phyloP scores from a whole-genome alignment of 2,888 invertebrate genomes.

The Lagria hirta region DNA sequence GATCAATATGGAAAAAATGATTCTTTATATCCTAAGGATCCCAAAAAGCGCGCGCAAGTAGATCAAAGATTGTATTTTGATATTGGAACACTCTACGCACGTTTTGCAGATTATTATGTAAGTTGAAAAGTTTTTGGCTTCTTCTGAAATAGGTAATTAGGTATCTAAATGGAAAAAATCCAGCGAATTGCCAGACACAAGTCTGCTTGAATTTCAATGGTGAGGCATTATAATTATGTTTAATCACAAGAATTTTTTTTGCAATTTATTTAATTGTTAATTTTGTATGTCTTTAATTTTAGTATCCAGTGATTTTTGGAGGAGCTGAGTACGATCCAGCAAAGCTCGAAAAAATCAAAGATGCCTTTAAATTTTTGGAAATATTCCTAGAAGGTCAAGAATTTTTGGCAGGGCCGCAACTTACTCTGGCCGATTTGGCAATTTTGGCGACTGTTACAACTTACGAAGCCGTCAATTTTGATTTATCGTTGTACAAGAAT shows the following conservation, averaged over 20 bases:
- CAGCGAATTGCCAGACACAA: too few relatives aligned
- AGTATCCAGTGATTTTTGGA: conserved; percentile 54
- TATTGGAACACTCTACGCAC: conserved; percentile 70
- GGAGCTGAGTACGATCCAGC: conserved; percentile 59
- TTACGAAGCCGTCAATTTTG: conserved; percentile 63
- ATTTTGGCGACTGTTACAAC: conserved; percentile 70
- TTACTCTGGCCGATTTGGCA: conserved; percentile 78
- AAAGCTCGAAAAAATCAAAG: conserved; percentile 68
- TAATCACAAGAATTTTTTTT: too few relatives aligned
- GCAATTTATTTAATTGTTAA: too few relatives aligned
- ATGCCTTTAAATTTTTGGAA: conserved; percentile 69
- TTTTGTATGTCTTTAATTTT: conserved; percentile 24
- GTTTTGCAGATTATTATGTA: conserved; percentile 72
- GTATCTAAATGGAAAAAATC: too few relatives aligned
- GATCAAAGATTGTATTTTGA: conserved; percentile 82
- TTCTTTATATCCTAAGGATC: conserved; percentile 74
- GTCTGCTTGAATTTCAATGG: too few relatives aligned
- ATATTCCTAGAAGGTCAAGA: conserved; percentile 70
- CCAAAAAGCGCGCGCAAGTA: conserved; percentile 72
- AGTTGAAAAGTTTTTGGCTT: conserved; percentile 51
- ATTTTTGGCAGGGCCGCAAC: conserved; percentile 69
- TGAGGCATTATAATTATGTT: too few relatives aligned
- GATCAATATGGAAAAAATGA: conserved; percentile 80
- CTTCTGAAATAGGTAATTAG: too few relatives aligned
- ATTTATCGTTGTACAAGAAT: conserved; percentile 70